Conservation (phyloP, 2,113 vertebrate species). For the Hemiscyllium ocellatum region DNA sequence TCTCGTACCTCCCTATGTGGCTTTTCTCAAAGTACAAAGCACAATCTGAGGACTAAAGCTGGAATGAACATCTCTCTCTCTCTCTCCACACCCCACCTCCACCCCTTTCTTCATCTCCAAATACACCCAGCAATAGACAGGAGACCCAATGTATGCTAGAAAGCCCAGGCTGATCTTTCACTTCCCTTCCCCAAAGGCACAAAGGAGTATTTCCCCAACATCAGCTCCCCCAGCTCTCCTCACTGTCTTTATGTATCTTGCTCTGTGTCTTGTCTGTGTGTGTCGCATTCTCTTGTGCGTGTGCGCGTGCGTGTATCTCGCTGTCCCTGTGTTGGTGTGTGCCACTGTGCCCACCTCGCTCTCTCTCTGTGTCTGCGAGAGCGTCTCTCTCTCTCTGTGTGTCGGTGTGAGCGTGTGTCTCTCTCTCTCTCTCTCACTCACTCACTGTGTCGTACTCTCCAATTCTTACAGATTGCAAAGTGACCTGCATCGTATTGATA, state of each 20-base stretch:
- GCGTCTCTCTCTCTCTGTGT: too few species aligned
- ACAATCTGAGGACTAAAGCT: background rate
- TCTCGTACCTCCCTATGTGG: background rate
- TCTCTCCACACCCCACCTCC: background rate
- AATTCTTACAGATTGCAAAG: background rate
- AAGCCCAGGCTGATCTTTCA: background rate
- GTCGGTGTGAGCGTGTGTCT: too few species aligned
- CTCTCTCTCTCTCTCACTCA: too few species aligned
- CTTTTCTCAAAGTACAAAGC: background rate
- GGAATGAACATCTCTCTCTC: background rate
- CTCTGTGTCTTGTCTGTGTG: too few species aligned
- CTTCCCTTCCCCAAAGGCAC: background rate
- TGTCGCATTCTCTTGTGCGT: background rate
- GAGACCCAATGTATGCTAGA: too few species aligned
- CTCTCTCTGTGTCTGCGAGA: too few species aligned
- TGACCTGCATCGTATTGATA: background rate
- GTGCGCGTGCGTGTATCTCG: too few species aligned
- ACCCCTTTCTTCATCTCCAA: background rate
- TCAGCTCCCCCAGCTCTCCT: background rate
- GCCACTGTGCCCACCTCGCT: too few species aligned
- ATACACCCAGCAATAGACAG: background rate
- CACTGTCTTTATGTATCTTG: background rate
- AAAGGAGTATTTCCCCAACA: background rate
- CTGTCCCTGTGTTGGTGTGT: too few species aligned
- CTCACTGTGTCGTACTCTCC: background rate